These are phyloP conservation scores for Cistogaster globosa DNA, from an alignment of 2,888 invertebrate genomes.

Conservation along the genomic window DNA sequence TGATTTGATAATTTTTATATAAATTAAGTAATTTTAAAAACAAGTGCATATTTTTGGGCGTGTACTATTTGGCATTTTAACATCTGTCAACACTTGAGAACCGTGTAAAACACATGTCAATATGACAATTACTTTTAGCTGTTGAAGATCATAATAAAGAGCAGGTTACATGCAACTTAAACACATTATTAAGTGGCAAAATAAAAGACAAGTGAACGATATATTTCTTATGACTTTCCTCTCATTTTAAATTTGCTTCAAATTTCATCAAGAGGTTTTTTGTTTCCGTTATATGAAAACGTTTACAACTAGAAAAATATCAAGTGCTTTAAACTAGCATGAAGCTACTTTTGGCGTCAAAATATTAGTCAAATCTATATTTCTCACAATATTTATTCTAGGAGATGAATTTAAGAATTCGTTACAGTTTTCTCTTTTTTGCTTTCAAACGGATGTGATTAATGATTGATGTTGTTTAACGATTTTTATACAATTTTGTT, in stretches of 20 bases:
- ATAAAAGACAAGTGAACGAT: neutral
- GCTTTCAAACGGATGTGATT: neutral
- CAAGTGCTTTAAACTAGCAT: neutral
- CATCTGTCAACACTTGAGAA: constrained; percentile 2
- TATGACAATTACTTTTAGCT: constrained; percentile 2
- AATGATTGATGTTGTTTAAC: constrained; percentile 3
- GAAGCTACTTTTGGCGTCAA: neutral
- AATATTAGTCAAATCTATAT: neutral
- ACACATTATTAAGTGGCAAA: constrained; percentile 6
- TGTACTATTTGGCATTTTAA: no score
- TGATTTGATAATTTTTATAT: no score
- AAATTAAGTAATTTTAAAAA: no score
- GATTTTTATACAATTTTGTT: neutral
- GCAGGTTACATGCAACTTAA: neutral
- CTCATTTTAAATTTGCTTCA: no score
- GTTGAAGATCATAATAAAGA: neutral
- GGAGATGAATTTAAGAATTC: neutral
- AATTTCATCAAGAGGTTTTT: constrained; percentile 16
- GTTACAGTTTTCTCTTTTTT: constrained; percentile 15
- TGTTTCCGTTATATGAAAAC: neutral
- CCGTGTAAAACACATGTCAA: constrained; percentile 12
- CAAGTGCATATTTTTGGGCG: no score
- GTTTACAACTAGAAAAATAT: neutral
- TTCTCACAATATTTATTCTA: no score
- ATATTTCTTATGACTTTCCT: neutral